A percentile compares a stretch with the other conserved stretches of the same genome.
These are phyloP conservation scores for Kryptolebias marmoratus DNA, from an alignment of 2,113 vertebrate genomes.

Conservation along the genomic window DNA sequence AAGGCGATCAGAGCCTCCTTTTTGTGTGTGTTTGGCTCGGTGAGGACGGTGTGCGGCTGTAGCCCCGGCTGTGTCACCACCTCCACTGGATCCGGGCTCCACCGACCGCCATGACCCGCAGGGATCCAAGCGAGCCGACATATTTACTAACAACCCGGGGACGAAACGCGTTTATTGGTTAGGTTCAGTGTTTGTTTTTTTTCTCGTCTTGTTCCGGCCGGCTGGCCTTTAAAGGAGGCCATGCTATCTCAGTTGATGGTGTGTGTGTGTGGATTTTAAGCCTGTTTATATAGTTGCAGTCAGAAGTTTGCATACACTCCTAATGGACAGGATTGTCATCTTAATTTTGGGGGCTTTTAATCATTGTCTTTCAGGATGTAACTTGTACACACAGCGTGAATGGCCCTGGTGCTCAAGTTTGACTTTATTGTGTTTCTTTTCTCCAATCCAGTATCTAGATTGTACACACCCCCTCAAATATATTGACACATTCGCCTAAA, in stretches of 20 bases:
- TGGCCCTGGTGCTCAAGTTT: too few relatives aligned
- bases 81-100: conserved; percentile 34
- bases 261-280: conserved; percentile 26
- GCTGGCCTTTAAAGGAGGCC: conserved; percentile 73
- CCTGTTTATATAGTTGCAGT: conserved; percentile 1
- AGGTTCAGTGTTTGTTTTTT: conserved; percentile 35
- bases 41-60: conserved; percentile 63
- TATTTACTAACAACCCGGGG: conserved; percentile 51
- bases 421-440: too few relatives aligned
- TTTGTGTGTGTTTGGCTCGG: conserved; percentile 54
- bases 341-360: too few relatives aligned
- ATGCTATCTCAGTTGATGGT: conserved; percentile 60
- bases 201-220: conserved; percentile 48
- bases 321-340: too few relatives aligned
- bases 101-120: conserved; percentile 57
- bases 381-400: too few relatives aligned
- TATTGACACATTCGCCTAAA: too few relatives aligned
- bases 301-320: too few relatives aligned
- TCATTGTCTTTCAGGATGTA: too few relatives aligned
- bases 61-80: conserved; percentile 74
- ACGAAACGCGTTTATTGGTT: conserved; percentile 32
- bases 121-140: conserved; percentile 40
- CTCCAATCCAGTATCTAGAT: too few relatives aligned
- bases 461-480: too few relatives aligned
- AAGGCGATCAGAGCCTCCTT: conserved; percentile 42